Evolutionary conservation across 2,888 invertebrate species (phyloP).

Genomic region (Aporophyla nigra): DNA sequence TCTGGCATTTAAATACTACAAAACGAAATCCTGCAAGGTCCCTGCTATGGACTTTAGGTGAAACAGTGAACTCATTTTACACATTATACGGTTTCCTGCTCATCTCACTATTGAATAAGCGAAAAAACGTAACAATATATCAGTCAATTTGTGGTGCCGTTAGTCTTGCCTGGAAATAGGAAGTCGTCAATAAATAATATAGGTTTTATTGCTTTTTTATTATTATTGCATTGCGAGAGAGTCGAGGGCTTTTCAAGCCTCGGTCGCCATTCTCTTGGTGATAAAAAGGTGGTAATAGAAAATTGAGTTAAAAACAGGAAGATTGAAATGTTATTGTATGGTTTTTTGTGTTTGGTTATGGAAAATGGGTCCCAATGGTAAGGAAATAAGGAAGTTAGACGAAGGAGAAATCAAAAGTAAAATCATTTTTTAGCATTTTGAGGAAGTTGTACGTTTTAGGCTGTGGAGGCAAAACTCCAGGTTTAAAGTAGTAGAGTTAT

Average conservation of each 20-base stretch:
- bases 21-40: background rate
- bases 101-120: slow-evolving; percentile 1
- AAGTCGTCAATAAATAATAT: slow-evolving; percentile 84
- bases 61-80: background rate
- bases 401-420: too few species aligned
- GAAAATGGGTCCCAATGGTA: background rate
- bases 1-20: background rate
- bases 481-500: too few species aligned
- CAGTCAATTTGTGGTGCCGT: slow-evolving; percentile 64
- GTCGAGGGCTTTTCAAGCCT: slow-evolving; percentile 76
- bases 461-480: too few species aligned
- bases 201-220: slow-evolving; percentile 85
- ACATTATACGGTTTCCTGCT: background rate
- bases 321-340: slow-evolving; percentile 58
- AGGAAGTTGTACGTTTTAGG: background rate
- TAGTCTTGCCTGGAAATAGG: slow-evolving; percentile 71
- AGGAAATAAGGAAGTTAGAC: slow-evolving; percentile 4
- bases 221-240: slow-evolving; percentile 85
- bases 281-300: slow-evolving; percentile 80
- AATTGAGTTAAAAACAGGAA: slow-evolving; percentile 63
- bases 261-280: slow-evolving; percentile 73
- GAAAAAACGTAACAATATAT: slow-evolving; percentile 30
- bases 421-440: background rate
- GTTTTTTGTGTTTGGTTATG: background rate
- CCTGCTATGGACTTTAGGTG: background rate